A percentile compares a stretch with the other conserved stretches of the same genome.
These are phyloP conservation scores for Ptilorrhoa leucosticta DNA, from an alignment of 2,113 vertebrate species.

Conservation along the genomic window DNA sequence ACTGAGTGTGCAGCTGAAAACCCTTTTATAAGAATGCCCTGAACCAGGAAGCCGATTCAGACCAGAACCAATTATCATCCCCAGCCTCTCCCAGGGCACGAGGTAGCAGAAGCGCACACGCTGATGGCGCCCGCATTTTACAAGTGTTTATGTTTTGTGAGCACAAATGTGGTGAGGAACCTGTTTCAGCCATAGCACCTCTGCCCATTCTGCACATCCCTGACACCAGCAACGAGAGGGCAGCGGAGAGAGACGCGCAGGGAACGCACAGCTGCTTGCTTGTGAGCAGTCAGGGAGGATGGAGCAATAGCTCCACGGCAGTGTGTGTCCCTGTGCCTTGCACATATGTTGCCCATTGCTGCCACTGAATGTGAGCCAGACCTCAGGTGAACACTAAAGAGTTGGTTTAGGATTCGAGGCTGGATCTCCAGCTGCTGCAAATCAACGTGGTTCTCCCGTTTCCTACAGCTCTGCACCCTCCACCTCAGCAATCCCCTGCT, in stretches of 20 bases:
- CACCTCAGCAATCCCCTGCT: not conserved
- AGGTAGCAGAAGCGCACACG: not conserved
- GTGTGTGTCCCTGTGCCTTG: accelerated
- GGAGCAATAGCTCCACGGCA: not conserved
- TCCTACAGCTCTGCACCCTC: not conserved
- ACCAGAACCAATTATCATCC: constrained; percentile 39
- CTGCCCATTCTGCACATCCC: not conserved
- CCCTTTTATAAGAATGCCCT: constrained; percentile 28
- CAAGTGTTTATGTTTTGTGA: not conserved
- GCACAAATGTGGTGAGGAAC: not conserved
- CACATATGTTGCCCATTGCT: not conserved
- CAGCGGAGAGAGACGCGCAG: accelerated
- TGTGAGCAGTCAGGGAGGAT: accelerated
- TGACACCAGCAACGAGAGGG: not conserved
- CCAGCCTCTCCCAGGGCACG: not conserved
- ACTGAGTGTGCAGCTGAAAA: constrained; percentile 20
- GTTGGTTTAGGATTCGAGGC: not conserved
- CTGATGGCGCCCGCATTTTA: not conserved
- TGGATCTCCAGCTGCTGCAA: not conserved
- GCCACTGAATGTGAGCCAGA: not conserved
- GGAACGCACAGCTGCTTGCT: accelerated
- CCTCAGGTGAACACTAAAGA: accelerated
- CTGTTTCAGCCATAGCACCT: not conserved
- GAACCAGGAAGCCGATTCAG: constrained; percentile 45
- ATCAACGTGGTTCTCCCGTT: not conserved